A percentile compares a stretch with the other conserved stretches of the same genome.
These are phyloP conservation scores for Pachyseris speciosa DNA, from an alignment of 64 coral and sea anemone species.

Conservation along the genomic window DNA sequence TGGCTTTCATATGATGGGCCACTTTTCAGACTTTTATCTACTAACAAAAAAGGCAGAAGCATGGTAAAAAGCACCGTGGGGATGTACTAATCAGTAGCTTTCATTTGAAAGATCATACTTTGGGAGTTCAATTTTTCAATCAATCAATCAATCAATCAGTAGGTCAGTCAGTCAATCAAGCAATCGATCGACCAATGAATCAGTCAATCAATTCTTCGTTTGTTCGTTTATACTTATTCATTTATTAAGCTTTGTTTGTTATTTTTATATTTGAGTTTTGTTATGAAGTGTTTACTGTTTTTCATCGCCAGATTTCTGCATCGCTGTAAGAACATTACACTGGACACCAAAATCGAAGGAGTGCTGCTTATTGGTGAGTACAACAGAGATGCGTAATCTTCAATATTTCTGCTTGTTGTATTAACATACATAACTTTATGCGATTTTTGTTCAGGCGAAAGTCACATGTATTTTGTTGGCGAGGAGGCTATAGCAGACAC, in stretches of 20 bases:
- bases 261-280: neutral
- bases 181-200: too few relatives aligned
- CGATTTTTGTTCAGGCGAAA: conserved; percentile 68
- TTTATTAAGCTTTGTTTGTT: too few relatives aligned
- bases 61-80: too few relatives aligned
- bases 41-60: too few relatives aligned
- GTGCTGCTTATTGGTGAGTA: conserved; percentile 85
- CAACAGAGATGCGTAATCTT: neutral
- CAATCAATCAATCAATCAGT: too few relatives aligned
- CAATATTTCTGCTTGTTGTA: neutral
- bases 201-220: too few relatives aligned
- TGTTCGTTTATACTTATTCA: too few relatives aligned
- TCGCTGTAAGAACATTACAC: conserved; percentile 72
- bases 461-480: conserved; percentile 92
- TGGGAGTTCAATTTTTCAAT: neutral
- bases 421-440: neutral
- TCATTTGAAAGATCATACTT: too few relatives aligned
- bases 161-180: too few relatives aligned
- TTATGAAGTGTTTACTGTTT: neutral
- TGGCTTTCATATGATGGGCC: too few relatives aligned
- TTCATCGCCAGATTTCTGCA: conserved; percentile 64
- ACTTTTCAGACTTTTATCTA: too few relatives aligned
- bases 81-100: neutral
- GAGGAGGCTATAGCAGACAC: conserved; percentile 89
- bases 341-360: conserved; percentile 86